These are phyloP conservation scores for Erannis defoliaria DNA, from an alignment of 2,888 invertebrate species.

Conservation along the genomic window DNA sequence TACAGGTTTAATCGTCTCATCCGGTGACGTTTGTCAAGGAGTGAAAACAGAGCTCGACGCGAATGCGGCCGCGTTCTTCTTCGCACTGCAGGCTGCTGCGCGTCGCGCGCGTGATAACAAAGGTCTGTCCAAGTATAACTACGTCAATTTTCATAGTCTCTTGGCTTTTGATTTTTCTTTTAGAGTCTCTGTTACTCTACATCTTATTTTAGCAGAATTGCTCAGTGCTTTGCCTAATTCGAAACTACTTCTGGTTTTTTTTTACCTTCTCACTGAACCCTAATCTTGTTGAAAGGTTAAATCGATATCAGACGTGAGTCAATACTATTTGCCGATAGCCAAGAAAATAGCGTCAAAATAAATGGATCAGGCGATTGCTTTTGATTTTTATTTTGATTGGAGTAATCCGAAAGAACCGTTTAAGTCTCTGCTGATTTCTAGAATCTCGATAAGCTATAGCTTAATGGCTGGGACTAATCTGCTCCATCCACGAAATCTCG, in stretches of 20 bases:
- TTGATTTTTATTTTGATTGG: slow-evolving; percentile 34
- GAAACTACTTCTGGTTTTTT: slow-evolving; percentile 35
- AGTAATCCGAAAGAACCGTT: slow-evolving; percentile 23
- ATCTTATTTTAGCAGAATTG: not conserved
- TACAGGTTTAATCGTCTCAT: no score
- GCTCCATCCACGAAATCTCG: no score
- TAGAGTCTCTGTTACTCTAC: not conserved
- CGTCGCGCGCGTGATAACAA: no score
- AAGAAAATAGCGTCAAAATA: slow-evolving; percentile 48
- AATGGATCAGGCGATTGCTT: slow-evolving; percentile 41
- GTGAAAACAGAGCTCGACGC: no score
- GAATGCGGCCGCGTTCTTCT: no score
- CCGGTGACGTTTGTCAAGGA: no score
- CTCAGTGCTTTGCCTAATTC: not conserved
- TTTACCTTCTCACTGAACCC: slow-evolving; percentile 51
- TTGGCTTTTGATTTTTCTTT: no score
- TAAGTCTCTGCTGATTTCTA: slow-evolving; percentile 18
- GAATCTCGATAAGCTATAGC: slow-evolving; percentile 10
- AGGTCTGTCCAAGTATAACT: no score
- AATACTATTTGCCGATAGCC: slow-evolving; percentile 62
- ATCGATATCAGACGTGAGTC: slow-evolving; percentile 67
- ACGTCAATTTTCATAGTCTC: no score
- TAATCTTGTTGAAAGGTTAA: slow-evolving; percentile 59
- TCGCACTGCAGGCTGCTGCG: no score
- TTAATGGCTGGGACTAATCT: no score